Evolutionary conservation across 2,113 vertebrate genomes (phyloP).

Genomic region (Thunnus maccoyii): DNA sequence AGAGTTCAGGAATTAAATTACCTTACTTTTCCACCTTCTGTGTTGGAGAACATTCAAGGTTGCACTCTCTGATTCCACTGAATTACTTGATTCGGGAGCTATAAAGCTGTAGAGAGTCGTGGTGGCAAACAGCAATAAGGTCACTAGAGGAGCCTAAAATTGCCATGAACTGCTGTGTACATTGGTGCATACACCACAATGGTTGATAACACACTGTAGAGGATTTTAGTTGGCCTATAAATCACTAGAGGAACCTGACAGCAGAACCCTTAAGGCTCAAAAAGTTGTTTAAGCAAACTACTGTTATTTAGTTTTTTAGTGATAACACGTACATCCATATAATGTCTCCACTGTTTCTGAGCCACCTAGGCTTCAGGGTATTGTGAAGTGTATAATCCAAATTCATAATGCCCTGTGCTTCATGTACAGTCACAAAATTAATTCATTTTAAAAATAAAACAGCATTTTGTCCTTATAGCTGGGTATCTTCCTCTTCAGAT

Average conservation of each 20-base stretch:
- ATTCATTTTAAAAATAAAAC: constrained; percentile 1
- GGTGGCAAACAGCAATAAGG: constrained; percentile 30
- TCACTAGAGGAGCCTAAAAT: constrained; percentile 3
- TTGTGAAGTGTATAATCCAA: constrained; percentile 8
- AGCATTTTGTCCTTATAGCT: neutral
- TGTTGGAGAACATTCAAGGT: constrained; percentile 2
- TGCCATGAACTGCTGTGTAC: constrained; percentile 33
- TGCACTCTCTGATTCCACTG: constrained; percentile 17
- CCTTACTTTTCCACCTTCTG: neutral
- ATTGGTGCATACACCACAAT: neutral
- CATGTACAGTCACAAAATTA: neutral
- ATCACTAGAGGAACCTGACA: constrained; percentile 38
- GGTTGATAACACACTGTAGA: too few species aligned
- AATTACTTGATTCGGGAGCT: constrained; percentile 23
- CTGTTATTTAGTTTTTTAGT: constrained; percentile 10
- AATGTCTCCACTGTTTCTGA: constrained; percentile 13
- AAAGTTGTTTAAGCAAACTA: constrained; percentile 20
- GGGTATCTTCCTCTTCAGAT: neutral
- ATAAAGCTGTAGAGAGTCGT: constrained; percentile 39
- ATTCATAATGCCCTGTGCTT: neutral
- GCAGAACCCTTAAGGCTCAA: neutral
- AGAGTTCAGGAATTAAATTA: constrained; percentile 13
- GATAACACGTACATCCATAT: constrained; percentile 1
- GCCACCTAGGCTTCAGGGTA: neutral
- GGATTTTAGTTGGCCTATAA: neutral